Evolutionary conservation across 2,888 invertebrate genomes (phyloP), one percentile per base, ranked within the genome.

Genomic region (Sisyra terminalis): DNA sequence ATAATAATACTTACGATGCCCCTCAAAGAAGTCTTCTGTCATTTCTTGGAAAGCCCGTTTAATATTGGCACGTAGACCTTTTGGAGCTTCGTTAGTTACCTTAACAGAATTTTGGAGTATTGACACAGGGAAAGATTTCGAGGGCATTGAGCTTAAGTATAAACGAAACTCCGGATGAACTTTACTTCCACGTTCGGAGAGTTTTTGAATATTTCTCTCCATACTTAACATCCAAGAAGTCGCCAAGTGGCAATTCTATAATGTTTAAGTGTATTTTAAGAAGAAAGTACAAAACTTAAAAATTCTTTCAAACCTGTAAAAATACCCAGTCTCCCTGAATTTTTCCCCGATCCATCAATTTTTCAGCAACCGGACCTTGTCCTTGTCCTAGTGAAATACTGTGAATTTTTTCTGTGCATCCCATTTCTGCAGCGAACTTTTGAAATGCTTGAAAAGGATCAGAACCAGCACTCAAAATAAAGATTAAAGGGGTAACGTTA

Each of bases 71-170:
- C 85, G 76, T 2, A 93, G 65, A 1, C 93, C 93, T 59, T 87
- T 90, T 0, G 93, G 93, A 0, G 93, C 88, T 58, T 94, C 93
- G 58, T 90, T 92, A 1, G 92, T 93, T 43, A 93, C 84, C 66
- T 93, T 93, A 0, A 92, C 86, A 1, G 92, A 83, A 59, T 90
- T 90, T 59, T 93, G 92, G 2, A 94, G 66, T 8, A 94, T 83
- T 2, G 88, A 84, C 1, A 92, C 86, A 0, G 93, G 93, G 58
- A 94, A 94, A 50, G 73, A 67, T 18, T 71, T 69, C 1, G 84
- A 83, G 0, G 92, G 90, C 82, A 90, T 90, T 2, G 90, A 89
- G 47, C 90, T 92, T 39, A 93, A 66, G 62, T 72, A 93, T 1
- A 94, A 64, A 17, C 93, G 70, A 58, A 92, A 93, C 6, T 81